Conservation (phyloP, 1,140 invertebrate species). For the Dendrolimus kikuchii region DNA sequence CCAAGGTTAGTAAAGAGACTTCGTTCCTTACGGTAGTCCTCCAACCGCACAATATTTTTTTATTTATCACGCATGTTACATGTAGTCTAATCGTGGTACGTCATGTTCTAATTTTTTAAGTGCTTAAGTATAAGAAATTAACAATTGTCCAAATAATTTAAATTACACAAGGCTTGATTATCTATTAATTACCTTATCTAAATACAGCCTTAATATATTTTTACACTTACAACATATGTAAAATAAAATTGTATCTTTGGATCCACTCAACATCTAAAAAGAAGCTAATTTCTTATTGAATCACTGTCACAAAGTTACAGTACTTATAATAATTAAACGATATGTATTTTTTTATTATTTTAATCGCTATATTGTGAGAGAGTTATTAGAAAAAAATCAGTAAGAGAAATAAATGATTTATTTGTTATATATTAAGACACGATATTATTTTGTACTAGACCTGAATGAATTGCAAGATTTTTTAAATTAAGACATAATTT, state of each 20-base stretch:
- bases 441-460: slow-evolving; percentile 42
- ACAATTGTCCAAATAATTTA: too few species aligned
- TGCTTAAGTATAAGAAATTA: too few species aligned
- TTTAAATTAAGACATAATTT: too few species aligned
- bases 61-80: too few species aligned
- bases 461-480: slow-evolving; percentile 11
- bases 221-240: slow-evolving; percentile 51
- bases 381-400: slow-evolving; percentile 1
- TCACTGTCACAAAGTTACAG: slow-evolving; percentile 53
- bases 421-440: slow-evolving; percentile 30
- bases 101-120: too few species aligned
- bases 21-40: too few species aligned
- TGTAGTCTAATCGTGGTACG: too few species aligned
- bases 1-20: too few species aligned
- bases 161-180: slow-evolving; percentile 1
- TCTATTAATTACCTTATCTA: neutral
- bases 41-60: too few species aligned
- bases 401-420: neutral
- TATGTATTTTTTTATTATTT: slow-evolving; percentile 50
- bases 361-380: slow-evolving; percentile 15
- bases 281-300: slow-evolving; percentile 47
- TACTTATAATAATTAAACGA: slow-evolving; percentile 43
- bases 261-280: slow-evolving; percentile 29
- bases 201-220: slow-evolving; percentile 16
- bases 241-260: slow-evolving; percentile 68